Evolutionary conservation across 2,888 invertebrate genomes (phyloP), one percentile per base, ranked within the genome.

Genomic region (Cataglyphis livida): DNA sequence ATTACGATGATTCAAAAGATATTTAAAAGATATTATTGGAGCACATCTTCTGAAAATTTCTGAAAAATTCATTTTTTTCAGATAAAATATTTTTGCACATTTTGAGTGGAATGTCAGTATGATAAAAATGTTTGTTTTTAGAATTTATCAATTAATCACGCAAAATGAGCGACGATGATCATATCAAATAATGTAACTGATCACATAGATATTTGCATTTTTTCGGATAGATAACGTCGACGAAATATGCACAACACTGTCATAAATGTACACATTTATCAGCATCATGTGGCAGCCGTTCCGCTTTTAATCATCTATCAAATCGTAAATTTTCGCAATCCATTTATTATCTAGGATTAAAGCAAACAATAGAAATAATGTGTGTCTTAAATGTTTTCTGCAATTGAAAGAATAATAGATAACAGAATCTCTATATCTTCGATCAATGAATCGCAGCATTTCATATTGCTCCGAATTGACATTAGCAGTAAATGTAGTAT

Each of bases 401-500:
- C 78, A 44, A 70, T 12, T 35, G 25, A 70, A 71, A 59, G 78
- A 79, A 35, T 54, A 65, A 76, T 59, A 68, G 59, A 35, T 59
- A 79, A 70, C 54, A 65, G 51, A 51, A 79, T 78, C 21, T 51
- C 51, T 51, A n/a, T 44, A 51, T 51, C 51, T 51, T 51, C 57
- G 44, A 79, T 48, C 59, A 35, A 41, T 79, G 78, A 78, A 70
- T 70, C 70, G 57, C 78, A 44, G 32, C 57, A 54, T 68, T 68
- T 68, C 68, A 59, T 57, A 57, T 25, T 68, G 32, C 48, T 48
- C 44, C 18, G 70, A 78, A 70, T 78, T 35, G 78, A 78, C 32
- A 70, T 70, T 70, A 83, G 85, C 65, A 64, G 70, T 87, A 85
- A 78, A 38, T 71, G 62, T 76, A 85, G 28, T 32, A 21, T 51